phyloP scores from a whole-genome alignment of 2,113 vertebrate genomes.

The Osmerus eperlanus region DNA sequence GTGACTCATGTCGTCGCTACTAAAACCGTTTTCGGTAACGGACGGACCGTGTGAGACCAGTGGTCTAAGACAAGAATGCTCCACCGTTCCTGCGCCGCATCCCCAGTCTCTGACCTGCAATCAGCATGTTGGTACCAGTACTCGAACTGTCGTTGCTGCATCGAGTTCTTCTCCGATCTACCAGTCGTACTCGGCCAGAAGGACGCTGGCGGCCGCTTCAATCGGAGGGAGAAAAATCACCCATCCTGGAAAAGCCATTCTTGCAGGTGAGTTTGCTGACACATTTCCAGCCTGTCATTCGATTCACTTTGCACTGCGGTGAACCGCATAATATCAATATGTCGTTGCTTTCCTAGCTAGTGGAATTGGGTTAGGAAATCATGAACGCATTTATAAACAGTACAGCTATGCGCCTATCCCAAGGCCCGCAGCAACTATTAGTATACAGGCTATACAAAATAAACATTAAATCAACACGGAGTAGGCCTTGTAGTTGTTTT shows the following conservation, averaged over 20 bases:
- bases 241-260: conserved; percentile 73
- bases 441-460: too few relatives aligned
- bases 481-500: too few relatives aligned
- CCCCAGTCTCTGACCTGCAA: conserved; percentile 26
- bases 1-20: conserved; percentile 66
- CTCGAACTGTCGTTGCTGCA: conserved; percentile 19
- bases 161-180: conserved; percentile 27
- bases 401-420: too few relatives aligned
- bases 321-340: background rate
- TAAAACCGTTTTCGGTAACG: conserved; percentile 65
- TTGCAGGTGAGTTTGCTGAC: conserved; percentile 61
- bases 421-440: too few relatives aligned
- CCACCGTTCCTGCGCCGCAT: conserved; percentile 20
- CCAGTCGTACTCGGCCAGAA: conserved; percentile 47
- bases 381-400: background rate
- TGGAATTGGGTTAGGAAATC: background rate
- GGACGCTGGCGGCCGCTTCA: conserved; percentile 63
- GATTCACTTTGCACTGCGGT: background rate
- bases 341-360: background rate
- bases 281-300: background rate
- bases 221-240: conserved; percentile 66
- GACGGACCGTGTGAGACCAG: conserved; percentile 63
- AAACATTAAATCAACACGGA: too few relatives aligned
- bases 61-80: conserved; percentile 44
- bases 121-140: conserved; percentile 19